A percentile compares a stretch with the other conserved stretches of the same genome.
Evolutionary conservation across 2,113 vertebrate species (phyloP).

Genomic region (Platichthys stellatus): DNA sequence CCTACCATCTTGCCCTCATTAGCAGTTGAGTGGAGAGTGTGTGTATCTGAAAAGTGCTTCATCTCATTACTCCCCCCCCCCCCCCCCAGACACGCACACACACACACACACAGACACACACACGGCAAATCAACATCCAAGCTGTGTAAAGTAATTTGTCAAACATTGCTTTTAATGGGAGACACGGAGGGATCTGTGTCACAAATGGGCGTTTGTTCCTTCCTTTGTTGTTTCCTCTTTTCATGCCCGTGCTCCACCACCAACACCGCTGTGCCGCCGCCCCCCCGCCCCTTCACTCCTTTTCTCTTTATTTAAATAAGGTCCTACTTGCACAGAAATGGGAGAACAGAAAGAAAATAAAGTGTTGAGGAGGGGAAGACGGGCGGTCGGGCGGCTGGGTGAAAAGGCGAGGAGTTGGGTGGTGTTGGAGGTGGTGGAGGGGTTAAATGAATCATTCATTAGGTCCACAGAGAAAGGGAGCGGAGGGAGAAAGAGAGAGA

Average conservation of each 20-base stretch:
- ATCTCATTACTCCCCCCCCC: slow-evolving; percentile 15
- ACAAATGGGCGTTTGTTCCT: slow-evolving; percentile 65
- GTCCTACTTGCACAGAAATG: slow-evolving; percentile 26
- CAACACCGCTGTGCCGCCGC: background rate
- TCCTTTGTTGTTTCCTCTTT: slow-evolving; percentile 67
- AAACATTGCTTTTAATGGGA: slow-evolving; percentile 78
- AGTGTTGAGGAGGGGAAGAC: slow-evolving; percentile 32
- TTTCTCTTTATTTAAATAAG: background rate
- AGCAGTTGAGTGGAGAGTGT: slow-evolving; percentile 43
- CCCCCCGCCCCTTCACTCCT: background rate
- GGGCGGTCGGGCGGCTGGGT: slow-evolving; percentile 56
- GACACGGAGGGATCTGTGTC: slow-evolving; percentile 62
- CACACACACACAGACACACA: slow-evolving; percentile 6
- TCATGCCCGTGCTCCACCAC: slow-evolving; percentile 1
- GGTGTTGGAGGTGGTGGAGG: slow-evolving; percentile 64
- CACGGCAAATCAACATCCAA: slow-evolving; percentile 49
- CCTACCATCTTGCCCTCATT: slow-evolving; percentile 73
- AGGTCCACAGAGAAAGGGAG: slow-evolving; percentile 81
- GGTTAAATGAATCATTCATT: slow-evolving; percentile 86
- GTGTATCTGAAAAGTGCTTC: slow-evolving; percentile 28
- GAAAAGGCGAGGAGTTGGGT: slow-evolving; percentile 62
- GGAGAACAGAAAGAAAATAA: slow-evolving; percentile 54
- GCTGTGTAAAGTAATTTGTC: slow-evolving; percentile 82
- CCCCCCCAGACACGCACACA: slow-evolving; percentile 3
- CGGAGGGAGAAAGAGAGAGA: slow-evolving; percentile 49